Conservation (phyloP, 2,113 vertebrate species). For the Polypterus bichir region DNA sequence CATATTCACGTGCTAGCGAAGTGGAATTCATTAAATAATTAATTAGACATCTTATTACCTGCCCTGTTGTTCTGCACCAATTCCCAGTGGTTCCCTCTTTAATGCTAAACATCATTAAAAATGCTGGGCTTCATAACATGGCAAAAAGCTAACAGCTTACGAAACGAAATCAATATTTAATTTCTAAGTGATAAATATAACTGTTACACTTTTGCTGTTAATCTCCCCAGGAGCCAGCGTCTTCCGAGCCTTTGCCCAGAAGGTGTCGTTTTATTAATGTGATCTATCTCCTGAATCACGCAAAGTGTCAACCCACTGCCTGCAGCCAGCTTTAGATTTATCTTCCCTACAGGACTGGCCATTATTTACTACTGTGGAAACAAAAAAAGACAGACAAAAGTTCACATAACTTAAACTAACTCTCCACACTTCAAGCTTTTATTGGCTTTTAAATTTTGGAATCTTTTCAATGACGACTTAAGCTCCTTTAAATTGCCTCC, state of each 20-base stretch:
- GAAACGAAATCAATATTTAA: constrained; percentile 6
- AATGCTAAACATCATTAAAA: constrained; percentile 5
- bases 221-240: constrained; percentile 3
- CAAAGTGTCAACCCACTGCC: neutral
- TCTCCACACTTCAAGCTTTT: neutral
- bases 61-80: neutral
- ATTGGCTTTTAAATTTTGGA: neutral
- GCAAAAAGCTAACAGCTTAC: constrained; percentile 4
- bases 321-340: constrained; percentile 2
- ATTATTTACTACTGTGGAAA: constrained; percentile 5
- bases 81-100: neutral
- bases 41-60: neutral
- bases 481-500: no score
- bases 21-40: neutral
- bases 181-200: constrained; percentile 7
- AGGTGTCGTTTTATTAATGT: constrained; percentile 4
- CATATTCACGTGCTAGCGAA: no score
- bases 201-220: constrained; percentile 3
- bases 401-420: neutral
- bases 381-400: neutral
- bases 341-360: constrained; percentile 1
- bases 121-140: constrained; percentile 6
- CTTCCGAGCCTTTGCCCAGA: neutral
- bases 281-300: neutral
- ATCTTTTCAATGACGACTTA: no score